Conservation (phyloP, 1,140 invertebrate species). For the Philotrypesis tridentata region DNA sequence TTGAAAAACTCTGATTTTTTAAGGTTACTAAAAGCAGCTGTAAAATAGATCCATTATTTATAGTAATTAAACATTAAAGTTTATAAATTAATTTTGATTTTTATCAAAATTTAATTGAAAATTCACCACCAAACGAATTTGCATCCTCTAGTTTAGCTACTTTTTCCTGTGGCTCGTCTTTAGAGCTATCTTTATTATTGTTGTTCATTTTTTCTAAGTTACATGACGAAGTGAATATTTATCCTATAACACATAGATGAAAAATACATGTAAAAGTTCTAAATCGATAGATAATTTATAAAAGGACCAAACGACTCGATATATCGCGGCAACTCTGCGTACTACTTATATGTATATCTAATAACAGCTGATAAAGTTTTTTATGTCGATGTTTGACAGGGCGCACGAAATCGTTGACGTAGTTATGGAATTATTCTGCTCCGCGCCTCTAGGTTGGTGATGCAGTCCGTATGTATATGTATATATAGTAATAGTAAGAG, state of each 20-base stretch:
- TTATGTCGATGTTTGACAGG: too few species aligned
- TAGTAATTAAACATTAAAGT: too few species aligned
- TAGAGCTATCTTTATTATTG: neutral
- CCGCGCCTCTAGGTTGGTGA: too few species aligned
- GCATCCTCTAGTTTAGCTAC: slow-evolving; percentile 44
- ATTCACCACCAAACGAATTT: slow-evolving; percentile 11
- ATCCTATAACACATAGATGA: neutral
- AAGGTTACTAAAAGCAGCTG: slow-evolving; percentile 60
- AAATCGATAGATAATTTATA: too few species aligned
- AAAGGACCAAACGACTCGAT: neutral
- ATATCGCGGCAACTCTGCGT: slow-evolving; percentile 40
- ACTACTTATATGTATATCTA: too few species aligned
- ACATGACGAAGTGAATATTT: too few species aligned
- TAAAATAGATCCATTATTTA: slow-evolving; percentile 11
- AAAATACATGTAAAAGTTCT: too few species aligned
- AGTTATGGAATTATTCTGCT: too few species aligned
- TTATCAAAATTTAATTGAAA: neutral
- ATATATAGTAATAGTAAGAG: too few species aligned
- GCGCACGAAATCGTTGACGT: too few species aligned
- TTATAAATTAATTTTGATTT: neutral
- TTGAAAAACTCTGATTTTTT: slow-evolving; percentile 67
- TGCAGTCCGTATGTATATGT: neutral
- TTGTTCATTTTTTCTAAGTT: neutral
- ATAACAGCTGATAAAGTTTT: slow-evolving; percentile 42
- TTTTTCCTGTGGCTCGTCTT: slow-evolving; percentile 53